These are phyloP conservation scores for Nasonia longicornis DNA, from an alignment of 1,140 invertebrate species.

Conservation along the genomic window DNA sequence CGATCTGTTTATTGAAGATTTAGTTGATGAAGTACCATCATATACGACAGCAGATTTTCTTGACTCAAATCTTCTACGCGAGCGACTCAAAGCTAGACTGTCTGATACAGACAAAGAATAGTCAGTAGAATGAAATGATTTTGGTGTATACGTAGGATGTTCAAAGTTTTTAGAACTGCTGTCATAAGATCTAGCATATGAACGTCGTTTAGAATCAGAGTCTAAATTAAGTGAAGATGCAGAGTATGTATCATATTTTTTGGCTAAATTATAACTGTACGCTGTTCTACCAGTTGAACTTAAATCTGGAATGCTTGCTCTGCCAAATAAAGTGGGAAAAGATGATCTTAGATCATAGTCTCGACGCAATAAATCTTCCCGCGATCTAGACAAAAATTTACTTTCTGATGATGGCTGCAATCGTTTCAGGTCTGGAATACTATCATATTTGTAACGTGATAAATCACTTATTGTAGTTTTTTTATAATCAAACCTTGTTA, in stretches of 20 bases:
- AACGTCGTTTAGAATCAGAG: background rate
- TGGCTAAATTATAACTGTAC: background rate
- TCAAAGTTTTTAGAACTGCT: slow-evolving; percentile 25
- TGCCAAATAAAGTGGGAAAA: slow-evolving; percentile 33
- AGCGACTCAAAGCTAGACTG: slow-evolving; percentile 35
- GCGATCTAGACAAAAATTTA: slow-evolving; percentile 38
- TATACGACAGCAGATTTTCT: slow-evolving; percentile 28
- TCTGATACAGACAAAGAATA: slow-evolving; percentile 43
- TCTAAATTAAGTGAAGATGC: slow-evolving; percentile 36
- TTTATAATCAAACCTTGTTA: slow-evolving; percentile 12
- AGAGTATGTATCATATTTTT: background rate
- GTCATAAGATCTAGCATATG: background rate
- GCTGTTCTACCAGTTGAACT: background rate
- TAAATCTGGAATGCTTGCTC: slow-evolving; percentile 32
- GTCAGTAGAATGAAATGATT: slow-evolving; percentile 28
- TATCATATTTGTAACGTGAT: background rate
- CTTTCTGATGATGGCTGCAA: slow-evolving; percentile 30
- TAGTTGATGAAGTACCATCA: slow-evolving; percentile 1
- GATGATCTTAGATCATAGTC: slow-evolving; percentile 20
- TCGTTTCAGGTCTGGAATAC: background rate
- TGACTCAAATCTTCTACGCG: slow-evolving; percentile 41
- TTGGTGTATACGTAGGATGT: slow-evolving; percentile 24
- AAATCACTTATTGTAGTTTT: background rate
- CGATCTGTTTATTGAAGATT: background rate
- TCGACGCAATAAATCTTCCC: slow-evolving; percentile 32